Evolutionary conservation across 2,113 vertebrate species (phyloP), one percentile per base, ranked within the genome.

Genomic region (Caracal caracal): DNA sequence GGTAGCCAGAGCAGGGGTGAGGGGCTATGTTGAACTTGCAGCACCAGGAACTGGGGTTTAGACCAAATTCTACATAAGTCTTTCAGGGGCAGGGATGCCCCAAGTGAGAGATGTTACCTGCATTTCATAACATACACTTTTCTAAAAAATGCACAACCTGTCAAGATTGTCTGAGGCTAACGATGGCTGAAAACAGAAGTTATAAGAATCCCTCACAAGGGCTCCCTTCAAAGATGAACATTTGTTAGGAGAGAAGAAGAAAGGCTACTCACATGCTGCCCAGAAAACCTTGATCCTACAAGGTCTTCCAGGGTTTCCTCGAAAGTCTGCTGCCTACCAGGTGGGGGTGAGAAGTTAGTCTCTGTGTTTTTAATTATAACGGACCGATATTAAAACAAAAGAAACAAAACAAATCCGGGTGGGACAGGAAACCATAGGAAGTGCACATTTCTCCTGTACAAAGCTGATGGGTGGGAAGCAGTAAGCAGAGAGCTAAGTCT

Each of bases 391-490:
- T 68, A 59, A 89, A 93, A 68, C n/a, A 28, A 89, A 88, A 75
- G 59, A 49, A 82, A 89, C 24, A 78, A 95, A 95, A 76, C 49
- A 70, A 71, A 35, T 5, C 19, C 6, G 33, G 71, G 73, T 1
- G 80, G 85, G 33, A 26, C 68, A 96, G 65, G 56, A 91, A 93
- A 86, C 78, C 82, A 86, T 11, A 80, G 92, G 56, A 95, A 96
- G 35, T 37, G 51, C 35, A 80, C 22, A 35, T 66, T 82, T 95
- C 71, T 95, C 82, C 66, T 35, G 3, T 68, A 28, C 80, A 75
- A 47, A 95, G 66, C 33, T 51, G 56, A 90, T 7, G 24, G 11
- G 43, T 75, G 49, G 88, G 40, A 95, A 53, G 56, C 12, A 17
- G 56, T 51, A 33, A 87, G 40, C 75, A 82, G 15, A 63, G 24